Base-by-base conservation (phyloP, 2,113 vertebrate genomes). In the Crotalus helleri region DNA sequence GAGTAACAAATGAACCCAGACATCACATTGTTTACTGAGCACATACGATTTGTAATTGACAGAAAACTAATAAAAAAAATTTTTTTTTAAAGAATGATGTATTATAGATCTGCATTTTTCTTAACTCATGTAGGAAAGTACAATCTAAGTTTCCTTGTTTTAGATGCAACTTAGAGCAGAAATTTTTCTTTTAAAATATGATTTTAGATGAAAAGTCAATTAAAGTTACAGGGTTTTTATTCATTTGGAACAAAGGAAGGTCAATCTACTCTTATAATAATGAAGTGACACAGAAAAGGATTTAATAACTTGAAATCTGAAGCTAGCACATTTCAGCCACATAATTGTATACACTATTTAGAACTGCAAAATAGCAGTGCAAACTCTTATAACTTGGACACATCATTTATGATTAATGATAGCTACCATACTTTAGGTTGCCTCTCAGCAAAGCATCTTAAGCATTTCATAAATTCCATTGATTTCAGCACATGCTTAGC, bases 181-280 rank as follows among this genome's bases (percentile, higher is more conserved):
- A n/a, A 0, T 12, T 12, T 46, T 86, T 86, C 33, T 49, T 49
- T 46, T n/a, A n/a, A 69, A 69, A n/a, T 69, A 69, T 69, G 64
- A 69, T 24, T 69, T 69, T 69, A 51, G 15, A 61, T 21, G 3
- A 93, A 1, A 51, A 91, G 54, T 93, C 81, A 85, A 87, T 87
- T 95, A 95, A 95, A 95, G 91, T 8, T 94, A 49, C 59, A 69
- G 90, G 53, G 86, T 0, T 85, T 15, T 59, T 94, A 94, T 95
- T 88, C 0, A 58, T 2, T 90, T 21, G 0, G 12, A 9, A 74
- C 49, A 94, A 5, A 1, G 0, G 86, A 49, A 95, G 88, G 94
- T 85, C 85, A 85, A 10, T 21, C 26, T 92, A 92, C 61, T 95
- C 95, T 51, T 1, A 89, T 13, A 90, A 0, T 94, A 95, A 93